phyloP scores from a whole-genome alignment of 1,140 invertebrate genomes.

The Mactra quadrangularis region DNA sequence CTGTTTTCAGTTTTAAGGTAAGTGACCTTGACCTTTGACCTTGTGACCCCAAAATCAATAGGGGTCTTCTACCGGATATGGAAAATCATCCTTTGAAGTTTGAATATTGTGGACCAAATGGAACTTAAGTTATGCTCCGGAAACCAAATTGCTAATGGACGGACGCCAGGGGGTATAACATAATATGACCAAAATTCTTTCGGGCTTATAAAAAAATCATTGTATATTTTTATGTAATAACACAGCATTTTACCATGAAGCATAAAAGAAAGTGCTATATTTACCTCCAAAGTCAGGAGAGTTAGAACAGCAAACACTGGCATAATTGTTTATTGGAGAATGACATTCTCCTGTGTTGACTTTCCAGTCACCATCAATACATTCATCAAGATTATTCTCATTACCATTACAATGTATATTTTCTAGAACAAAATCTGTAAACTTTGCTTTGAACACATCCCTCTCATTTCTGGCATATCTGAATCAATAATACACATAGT shows the following conservation, averaged over 20 bases:
- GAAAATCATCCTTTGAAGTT: too few relatives aligned
- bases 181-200: too few relatives aligned
- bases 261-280: background rate
- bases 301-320: constrained; percentile 36
- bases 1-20: too few relatives aligned
- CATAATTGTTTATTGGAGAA: background rate
- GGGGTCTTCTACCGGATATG: too few relatives aligned
- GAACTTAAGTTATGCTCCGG: too few relatives aligned
- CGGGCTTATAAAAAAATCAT: too few relatives aligned
- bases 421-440: constrained; percentile 12
- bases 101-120: too few relatives aligned
- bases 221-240: too few relatives aligned
- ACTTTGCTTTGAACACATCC: background rate
- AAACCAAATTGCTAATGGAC: too few relatives aligned
- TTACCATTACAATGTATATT: constrained; percentile 20
- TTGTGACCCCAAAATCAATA: too few relatives aligned
- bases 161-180: too few relatives aligned
- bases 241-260: background rate
- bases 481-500: constrained; percentile 3
- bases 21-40: too few relatives aligned
- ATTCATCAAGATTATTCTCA: background rate
- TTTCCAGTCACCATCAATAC: constrained; percentile 23
- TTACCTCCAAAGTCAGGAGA: constrained; percentile 32
- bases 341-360: background rate
- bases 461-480: constrained; percentile 23